Evolutionary conservation across 2,797 vertebrate species (phyloP).

Genomic region (Buphagus erythrorhynchus): DNA sequence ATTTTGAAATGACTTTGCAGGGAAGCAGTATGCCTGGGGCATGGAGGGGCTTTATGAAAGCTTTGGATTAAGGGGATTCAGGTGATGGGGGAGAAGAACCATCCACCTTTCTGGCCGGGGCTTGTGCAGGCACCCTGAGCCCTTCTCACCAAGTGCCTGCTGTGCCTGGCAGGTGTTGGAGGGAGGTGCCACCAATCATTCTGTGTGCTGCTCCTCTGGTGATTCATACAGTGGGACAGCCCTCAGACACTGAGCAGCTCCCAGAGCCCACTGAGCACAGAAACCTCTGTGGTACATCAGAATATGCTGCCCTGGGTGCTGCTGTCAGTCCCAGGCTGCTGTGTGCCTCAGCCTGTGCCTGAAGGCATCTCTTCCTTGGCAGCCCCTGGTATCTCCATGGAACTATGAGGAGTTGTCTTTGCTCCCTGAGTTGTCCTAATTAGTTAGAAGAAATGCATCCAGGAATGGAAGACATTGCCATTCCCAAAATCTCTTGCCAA

Average conservation of each 20-base stretch:
- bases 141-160: fast-evolving
- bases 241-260: neutral
- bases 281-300: neutral
- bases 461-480: neutral
- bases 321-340: neutral
- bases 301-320: neutral
- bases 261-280: fast-evolving
- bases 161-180: neutral
- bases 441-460: neutral
- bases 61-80: neutral
- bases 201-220: neutral
- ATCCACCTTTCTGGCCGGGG: neutral
- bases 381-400: neutral
- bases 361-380: neutral
- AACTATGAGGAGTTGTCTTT: neutral
- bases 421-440: neutral
- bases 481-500: neutral
- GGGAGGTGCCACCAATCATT: fast-evolving
- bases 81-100: neutral
- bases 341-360: neutral
- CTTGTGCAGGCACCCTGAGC: neutral
- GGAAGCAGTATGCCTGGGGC: fast-evolving
- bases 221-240: neutral
- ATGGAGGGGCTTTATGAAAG: neutral
- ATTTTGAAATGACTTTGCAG: neutral